Percentiles rank a stretch among this genome's conserved stretches.
These are phyloP conservation scores for Cotesia vestalis DNA, from an alignment of 1,140 invertebrate genomes.

Conservation along the genomic window DNA sequence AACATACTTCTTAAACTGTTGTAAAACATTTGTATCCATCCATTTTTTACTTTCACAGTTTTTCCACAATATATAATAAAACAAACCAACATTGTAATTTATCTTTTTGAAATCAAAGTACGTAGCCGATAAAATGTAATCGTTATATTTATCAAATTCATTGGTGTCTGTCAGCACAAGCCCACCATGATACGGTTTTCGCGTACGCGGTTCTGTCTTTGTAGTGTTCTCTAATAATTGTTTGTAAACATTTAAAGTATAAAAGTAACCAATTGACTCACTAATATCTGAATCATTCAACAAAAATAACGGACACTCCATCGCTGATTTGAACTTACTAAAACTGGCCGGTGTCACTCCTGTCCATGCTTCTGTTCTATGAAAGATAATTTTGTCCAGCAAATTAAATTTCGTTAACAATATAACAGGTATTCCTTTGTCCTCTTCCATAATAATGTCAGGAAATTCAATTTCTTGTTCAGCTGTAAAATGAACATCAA, in stretches of 20 bases:
- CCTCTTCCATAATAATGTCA: neutral
- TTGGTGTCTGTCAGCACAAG: neutral
- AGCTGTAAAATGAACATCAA: neutral
- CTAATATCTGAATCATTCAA: neutral
- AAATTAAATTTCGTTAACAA: neutral
- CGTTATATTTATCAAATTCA: neutral
- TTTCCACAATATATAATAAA: conserved; percentile 1
- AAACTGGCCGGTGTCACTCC: neutral
- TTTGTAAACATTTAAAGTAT: conserved; percentile 9
- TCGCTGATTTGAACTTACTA: neutral
- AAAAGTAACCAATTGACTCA: neutral
- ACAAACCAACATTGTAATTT: neutral
- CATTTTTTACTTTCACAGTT: neutral
- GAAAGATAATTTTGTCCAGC: neutral
- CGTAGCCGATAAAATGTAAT: neutral
- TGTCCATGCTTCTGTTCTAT: neutral
- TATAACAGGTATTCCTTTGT: neutral
- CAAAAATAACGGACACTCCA: conserved; percentile 4
- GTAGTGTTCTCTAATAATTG: neutral
- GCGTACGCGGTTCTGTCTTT: neutral
- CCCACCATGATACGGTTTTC: neutral
- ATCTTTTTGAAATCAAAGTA: conserved; percentile 1
- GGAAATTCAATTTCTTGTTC: neutral
- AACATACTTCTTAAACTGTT: neutral
- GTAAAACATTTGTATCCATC: neutral